Percentiles rank a stretch among this genome's conserved stretches.
Conservation (phyloP, 2,113 vertebrate genomes). For the Rhinichthys klamathensis region DNA sequence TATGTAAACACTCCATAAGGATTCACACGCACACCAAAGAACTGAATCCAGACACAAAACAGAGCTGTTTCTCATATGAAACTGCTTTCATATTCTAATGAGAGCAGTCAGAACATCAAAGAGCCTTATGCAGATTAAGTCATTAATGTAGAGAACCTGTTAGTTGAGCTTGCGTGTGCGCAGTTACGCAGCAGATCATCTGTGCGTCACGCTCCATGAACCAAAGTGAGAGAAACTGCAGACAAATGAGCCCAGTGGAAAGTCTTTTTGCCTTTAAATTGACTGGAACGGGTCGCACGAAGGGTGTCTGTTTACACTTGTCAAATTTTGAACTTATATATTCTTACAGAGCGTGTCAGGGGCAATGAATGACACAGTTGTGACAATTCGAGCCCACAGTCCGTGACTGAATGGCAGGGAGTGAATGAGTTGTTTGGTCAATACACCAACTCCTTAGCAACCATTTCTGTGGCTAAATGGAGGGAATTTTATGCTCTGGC, state of each 20-base stretch:
- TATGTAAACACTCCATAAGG: background rate
- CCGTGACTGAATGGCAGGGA: slow-evolving; percentile 57
- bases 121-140: slow-evolving; percentile 40
- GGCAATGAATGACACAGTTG: slow-evolving; percentile 53
- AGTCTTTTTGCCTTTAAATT: slow-evolving; percentile 50
- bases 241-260: slow-evolving; percentile 57
- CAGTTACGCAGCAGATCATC: slow-evolving; percentile 28
- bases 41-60: background rate
- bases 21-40: slow-evolving; percentile 16
- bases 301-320: slow-evolving; percentile 65
- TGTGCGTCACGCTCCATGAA: slow-evolving; percentile 41
- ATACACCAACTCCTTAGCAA: slow-evolving; percentile 62
- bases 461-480: slow-evolving; percentile 63
- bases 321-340: slow-evolving; percentile 63
- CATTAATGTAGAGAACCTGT: slow-evolving; percentile 19
- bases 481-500: slow-evolving; percentile 63
- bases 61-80: slow-evolving; percentile 4
- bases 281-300: slow-evolving; percentile 53
- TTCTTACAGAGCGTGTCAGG: slow-evolving; percentile 56
- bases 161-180: slow-evolving; percentile 2
- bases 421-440: slow-evolving; percentile 63
- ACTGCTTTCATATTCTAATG: slow-evolving; percentile 41
- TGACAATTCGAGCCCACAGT: slow-evolving; percentile 55
- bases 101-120: slow-evolving; percentile 29
- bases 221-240: slow-evolving; percentile 42